Evolutionary conservation across 2,888 invertebrate genomes (phyloP), one percentile per base, ranked within the genome.

Genomic region (Endotricha flammealis): DNA sequence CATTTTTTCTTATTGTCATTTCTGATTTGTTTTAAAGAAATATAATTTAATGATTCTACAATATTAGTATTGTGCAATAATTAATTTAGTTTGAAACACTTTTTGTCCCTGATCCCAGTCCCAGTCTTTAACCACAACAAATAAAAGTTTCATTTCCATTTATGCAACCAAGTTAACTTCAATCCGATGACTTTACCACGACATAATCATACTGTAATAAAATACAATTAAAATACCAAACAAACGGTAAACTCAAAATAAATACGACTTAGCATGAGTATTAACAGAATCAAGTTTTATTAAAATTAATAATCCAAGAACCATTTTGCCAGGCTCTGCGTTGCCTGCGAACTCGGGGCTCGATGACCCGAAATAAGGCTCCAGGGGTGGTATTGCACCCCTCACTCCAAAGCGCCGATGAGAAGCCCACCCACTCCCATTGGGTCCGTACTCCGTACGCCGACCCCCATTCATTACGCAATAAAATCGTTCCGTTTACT

Each of bases 361-460:
- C 85, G 82, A 82, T 82, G 85, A 83, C 82, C 83, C 85, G 80
- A 83, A 85, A 83, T 85, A 82, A 83, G 79, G 81, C 76, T 75
- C 69, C 53, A 51, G 70, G 69, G 75, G 68, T 60, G 69, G 65
- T 68, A 72, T 70, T 70, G 74, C 78, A 69, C 56, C 67, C 57
- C 69, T 64, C 64, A 59, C 57, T 54, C 57, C 52, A 37, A 46
- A 49, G 48, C 46, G 46, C 49, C 53, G 48, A 48, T 45, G 45
- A 40, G 51, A 48, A 35, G 46, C 52, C 48, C 39, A 39, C 44
- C 52, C 52, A 60, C 60, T 49, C 58, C 45, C 53, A 32, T 43
- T 53, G 54, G 56, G 64, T 55, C 57, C 67, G 79, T 67, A 68
- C 78, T 55, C 57, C 67, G 79, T 67, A 68, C 78, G 70, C 71